These are phyloP conservation scores for Fragum sueziense DNA, from an alignment of 2,888 invertebrate species.

Conservation along the genomic window DNA sequence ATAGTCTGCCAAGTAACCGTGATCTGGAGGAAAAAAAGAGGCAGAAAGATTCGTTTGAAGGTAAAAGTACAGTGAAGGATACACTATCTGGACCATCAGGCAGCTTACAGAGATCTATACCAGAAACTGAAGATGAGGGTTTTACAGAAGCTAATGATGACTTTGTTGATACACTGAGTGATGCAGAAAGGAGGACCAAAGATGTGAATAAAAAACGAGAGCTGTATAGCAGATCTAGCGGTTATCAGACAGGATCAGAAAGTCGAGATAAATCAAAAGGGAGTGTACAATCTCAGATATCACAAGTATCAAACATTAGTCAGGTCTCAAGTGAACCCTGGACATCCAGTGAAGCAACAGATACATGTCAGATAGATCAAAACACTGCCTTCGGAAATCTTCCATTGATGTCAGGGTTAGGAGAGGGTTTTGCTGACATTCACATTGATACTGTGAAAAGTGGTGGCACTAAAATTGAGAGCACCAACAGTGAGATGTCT, in stretches of 20 bases:
- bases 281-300: slow-evolving; percentile 3
- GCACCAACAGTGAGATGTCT: background rate
- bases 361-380: background rate
- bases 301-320: background rate
- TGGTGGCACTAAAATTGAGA: background rate
- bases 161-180: background rate
- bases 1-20: background rate
- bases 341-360: background rate
- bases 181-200: background rate
- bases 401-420: slow-evolving; percentile 1
- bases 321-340: slow-evolving; percentile 2
- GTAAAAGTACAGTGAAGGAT: slow-evolving; percentile 2
- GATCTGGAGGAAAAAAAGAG: background rate
- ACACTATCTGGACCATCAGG: background rate
- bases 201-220: background rate
- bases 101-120: background rate
- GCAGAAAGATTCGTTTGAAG: slow-evolving; percentile 3
- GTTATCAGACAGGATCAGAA: slow-evolving; percentile 9
- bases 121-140: background rate
- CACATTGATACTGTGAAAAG: background rate
- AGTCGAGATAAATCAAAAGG: slow-evolving; percentile 5
- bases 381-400: background rate
- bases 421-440: background rate
- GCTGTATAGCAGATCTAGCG: slow-evolving; percentile 7
- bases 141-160: background rate